These are phyloP conservation scores for Empidonax traillii DNA, from an alignment of 2,113 vertebrate species.

Conservation along the genomic window DNA sequence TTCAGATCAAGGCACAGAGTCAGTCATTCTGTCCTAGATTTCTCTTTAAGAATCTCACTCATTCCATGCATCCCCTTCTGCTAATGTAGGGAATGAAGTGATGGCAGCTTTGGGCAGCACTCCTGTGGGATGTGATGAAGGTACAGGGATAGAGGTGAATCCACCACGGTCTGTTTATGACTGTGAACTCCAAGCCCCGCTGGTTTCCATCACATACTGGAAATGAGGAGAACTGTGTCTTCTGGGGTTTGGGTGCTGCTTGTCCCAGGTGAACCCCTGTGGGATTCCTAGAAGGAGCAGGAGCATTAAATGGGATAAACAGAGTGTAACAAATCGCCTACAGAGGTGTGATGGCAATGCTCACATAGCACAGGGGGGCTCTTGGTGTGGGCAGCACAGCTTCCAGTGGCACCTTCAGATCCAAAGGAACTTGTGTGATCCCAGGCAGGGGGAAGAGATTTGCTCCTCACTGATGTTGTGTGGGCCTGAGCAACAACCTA, in stretches of 20 bases:
- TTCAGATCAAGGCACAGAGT: neutral
- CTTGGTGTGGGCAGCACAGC: neutral
- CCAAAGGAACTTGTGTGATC: neutral
- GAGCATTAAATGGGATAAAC: neutral
- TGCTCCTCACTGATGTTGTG: neutral
- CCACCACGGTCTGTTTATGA: rapidly evolving
- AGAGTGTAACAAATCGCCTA: neutral
- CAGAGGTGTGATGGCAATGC: neutral
- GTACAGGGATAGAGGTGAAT: neutral
- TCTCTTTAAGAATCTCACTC: neutral
- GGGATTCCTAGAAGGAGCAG: neutral
- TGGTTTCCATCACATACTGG: rapidly evolving
- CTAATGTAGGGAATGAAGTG: neutral
- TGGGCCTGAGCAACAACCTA: neutral
- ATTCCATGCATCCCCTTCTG: neutral
- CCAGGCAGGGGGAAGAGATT: neutral
- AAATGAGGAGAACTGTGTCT: neutral
- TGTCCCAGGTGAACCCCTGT: neutral
- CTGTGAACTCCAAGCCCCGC: neutral
- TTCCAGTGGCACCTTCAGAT: neutral
- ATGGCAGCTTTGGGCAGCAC: neutral
- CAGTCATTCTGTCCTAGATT: neutral
- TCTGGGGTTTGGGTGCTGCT: neutral
- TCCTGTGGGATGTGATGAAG: neutral
- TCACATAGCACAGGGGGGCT: rapidly evolving